Percentiles rank a stretch among this genome's conserved stretches.
These are phyloP conservation scores for Pseudochromis fuscus DNA, from an alignment of 2,797 vertebrate species.

Conservation along the genomic window DNA sequence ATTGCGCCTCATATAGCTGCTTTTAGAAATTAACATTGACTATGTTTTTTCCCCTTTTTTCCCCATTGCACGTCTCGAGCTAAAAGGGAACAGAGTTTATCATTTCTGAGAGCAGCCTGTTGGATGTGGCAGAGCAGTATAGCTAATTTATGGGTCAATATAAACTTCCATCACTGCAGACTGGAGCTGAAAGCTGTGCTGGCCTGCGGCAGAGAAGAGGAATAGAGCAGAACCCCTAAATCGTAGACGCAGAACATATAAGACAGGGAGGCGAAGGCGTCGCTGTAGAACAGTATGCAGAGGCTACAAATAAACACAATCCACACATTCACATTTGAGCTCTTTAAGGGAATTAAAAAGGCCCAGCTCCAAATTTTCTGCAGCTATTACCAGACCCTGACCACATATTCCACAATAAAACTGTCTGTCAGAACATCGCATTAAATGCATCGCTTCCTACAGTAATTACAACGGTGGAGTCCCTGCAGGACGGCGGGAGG, in stretches of 20 bases:
- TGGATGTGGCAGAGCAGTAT: conserved; percentile 65
- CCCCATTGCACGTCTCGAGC: conserved; percentile 44
- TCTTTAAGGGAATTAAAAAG: conserved; percentile 12
- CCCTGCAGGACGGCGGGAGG: conserved; percentile 29
- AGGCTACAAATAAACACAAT: conserved; percentile 29
- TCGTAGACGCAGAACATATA: conserved; percentile 31
- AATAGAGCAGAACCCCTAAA: conserved; percentile 62
- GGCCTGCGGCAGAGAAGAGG: conserved; percentile 63
- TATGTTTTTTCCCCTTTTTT: conserved; percentile 23
- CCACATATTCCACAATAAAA: conserved; percentile 35
- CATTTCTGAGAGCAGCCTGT: conserved; percentile 69
- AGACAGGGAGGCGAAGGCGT: conserved; percentile 18
- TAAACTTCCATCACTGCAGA: conserved; percentile 77
- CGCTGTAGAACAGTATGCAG: not conserved
- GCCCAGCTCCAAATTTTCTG: not conserved
- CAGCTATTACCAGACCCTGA: conserved; percentile 14
- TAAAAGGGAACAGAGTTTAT: conserved; percentile 63
- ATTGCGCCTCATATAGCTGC: not conserved
- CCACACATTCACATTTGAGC: not conserved
- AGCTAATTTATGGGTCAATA: conserved; percentile 83
- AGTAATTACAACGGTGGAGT: conserved; percentile 53
- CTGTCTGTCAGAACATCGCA: conserved; percentile 16
- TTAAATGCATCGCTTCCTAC: conserved; percentile 52
- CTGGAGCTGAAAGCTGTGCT: conserved; percentile 59
- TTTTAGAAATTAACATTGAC: conserved; percentile 24